Evolutionary conservation across 2,797 vertebrate genomes (phyloP), one percentile per base, ranked within the genome.

Genomic region (Varecia variegata): DNA sequence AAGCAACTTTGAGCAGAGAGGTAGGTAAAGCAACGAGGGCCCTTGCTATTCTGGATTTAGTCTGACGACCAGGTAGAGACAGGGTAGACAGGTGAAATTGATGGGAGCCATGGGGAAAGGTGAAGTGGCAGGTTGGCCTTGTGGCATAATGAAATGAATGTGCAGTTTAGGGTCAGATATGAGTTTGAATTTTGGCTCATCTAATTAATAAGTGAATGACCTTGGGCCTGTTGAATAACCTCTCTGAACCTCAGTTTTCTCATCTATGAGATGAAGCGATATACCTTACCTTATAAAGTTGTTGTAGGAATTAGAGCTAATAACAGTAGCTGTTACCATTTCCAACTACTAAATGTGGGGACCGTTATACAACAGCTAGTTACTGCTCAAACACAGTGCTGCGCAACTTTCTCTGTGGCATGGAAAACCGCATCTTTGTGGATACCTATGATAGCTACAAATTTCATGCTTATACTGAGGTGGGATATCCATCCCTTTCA

Each of bases 241-340:
- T 89, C 21, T 71, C n/a, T 74, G 82, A 65, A 60, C 45, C 32
- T 83, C 77, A 35, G 20, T 85, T 96, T 88, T 91, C 79, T 84
- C 54, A 82, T 14, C 21, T 93, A 65, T 67, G 60, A 85, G 89
- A 54, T 83, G 23, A 95, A 52, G 77, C 35, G 92, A 13, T 47
- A 43, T 50, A 14, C 56, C 47, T 97, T 81, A 54, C 65, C 35
- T 90, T 85, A 43, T 18, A 73, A 73, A 77, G 43, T 52, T 43
- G 17, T 71, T 76, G n/a, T 43, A 79, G 58, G 74, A 79, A 76
- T 76, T 92, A 90, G 54, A 82, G 77, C 23, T 71, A 43, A 67
- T 43, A 65, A 52, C 3, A 14, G 38, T 74, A 62, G 18, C 43
- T 76, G 12, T 87, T 74, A 87, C n/a, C 30, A 32, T 90, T 94